Percentiles rank a stretch among this genome's conserved stretches.
phyloP scores from a whole-genome alignment of 2,888 invertebrate genomes.

The Slavum lentiscoides region DNA sequence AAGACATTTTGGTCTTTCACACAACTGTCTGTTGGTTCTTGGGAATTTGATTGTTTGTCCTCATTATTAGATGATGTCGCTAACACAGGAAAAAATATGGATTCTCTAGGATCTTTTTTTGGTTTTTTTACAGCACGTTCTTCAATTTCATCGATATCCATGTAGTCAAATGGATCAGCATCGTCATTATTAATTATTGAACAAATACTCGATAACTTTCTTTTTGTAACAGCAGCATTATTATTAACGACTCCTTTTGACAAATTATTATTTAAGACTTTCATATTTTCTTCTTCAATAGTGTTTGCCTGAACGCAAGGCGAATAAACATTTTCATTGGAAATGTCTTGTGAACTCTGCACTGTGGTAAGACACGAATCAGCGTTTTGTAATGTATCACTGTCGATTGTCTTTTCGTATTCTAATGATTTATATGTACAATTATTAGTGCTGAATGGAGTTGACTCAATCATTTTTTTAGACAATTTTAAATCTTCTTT shows the following conservation, averaged over 20 bases:
- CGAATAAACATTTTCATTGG: neutral
- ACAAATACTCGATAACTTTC: conserved; percentile 15
- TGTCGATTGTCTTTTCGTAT: neutral
- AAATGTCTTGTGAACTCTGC: neutral
- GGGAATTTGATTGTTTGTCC: neutral
- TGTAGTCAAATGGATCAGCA: conserved; percentile 15
- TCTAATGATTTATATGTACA: neutral
- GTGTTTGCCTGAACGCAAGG: neutral
- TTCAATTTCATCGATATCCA: conserved; percentile 39
- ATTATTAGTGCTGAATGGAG: neutral
- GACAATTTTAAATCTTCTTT: neutral
- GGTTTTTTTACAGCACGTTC: conserved; percentile 7
- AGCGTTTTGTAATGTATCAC: neutral
- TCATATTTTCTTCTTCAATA: neutral
- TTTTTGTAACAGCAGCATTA: neutral
- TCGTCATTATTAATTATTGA: neutral
- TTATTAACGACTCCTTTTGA: neutral
- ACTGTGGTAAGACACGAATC: conserved; percentile 23
- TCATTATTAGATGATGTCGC: neutral
- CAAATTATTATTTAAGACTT: neutral
- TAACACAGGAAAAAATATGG: neutral
- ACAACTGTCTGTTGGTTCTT: neutral
- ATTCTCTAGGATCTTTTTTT: neutral
- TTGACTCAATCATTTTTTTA: neutral
- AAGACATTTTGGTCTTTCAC: conserved; percentile 1